Conservation (phyloP, 2,797 vertebrate species). For the Strix occidentalis region DNA sequence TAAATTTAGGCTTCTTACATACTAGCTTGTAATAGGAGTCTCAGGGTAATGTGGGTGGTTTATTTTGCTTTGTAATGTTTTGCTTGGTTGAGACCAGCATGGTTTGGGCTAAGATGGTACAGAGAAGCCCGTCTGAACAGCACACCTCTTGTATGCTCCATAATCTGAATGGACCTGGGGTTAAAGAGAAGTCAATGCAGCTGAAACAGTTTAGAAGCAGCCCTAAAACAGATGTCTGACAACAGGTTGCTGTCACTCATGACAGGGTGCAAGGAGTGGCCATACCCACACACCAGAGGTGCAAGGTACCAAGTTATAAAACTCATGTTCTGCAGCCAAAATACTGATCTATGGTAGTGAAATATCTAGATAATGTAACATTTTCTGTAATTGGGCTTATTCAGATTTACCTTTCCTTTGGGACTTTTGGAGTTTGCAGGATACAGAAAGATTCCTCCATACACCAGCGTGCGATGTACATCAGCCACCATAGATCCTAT, state of each 20-base stretch:
- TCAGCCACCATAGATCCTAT: constrained; percentile 98
- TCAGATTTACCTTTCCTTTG: constrained; percentile 88
- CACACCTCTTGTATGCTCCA: background rate
- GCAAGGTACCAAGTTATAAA: background rate
- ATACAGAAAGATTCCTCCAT: constrained; percentile 96
- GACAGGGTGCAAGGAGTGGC: fast-evolving
- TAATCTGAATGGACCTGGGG: background rate
- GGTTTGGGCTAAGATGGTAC: background rate
- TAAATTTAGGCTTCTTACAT: background rate
- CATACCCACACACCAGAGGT: background rate
- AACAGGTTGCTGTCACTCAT: background rate
- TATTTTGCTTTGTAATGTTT: background rate
- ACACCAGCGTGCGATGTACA: constrained; percentile 93
- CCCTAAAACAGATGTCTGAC: background rate
- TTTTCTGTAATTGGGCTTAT: background rate
- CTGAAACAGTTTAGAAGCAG: background rate
- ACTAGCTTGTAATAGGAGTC: background rate
- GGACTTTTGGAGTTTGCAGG: constrained; percentile 94
- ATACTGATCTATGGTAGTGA: background rate
- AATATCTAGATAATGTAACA: background rate
- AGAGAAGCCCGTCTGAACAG: background rate
- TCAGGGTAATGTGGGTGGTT: background rate
- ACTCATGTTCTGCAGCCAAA: background rate
- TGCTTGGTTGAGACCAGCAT: fast-evolving
- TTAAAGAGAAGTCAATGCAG: background rate